Percentiles rank a stretch among this genome's conserved stretches.
These are phyloP conservation scores for Rhinopomastus cyanomelas DNA, from an alignment of 2,113 vertebrate genomes.

Conservation along the genomic window DNA sequence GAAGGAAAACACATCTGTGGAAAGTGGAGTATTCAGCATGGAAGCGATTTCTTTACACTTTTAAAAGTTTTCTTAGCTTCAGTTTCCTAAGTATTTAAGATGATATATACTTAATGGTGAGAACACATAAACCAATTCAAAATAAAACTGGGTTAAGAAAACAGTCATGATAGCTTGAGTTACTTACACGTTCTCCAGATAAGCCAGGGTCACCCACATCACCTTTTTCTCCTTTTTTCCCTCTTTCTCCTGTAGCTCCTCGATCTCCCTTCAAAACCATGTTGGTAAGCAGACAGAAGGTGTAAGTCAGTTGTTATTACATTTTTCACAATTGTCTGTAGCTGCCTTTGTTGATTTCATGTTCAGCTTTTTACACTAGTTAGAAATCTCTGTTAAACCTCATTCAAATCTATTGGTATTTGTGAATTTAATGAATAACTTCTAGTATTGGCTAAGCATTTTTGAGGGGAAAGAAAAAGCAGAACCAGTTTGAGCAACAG, in stretches of 20 bases:
- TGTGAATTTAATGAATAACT: neutral
- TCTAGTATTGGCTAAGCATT: neutral
- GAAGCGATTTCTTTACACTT: neutral
- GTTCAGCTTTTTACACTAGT: neutral
- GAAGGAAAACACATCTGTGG: neutral
- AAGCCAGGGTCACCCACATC: constrained; percentile 82
- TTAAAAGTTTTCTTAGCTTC: neutral
- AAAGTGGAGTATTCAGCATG: neutral
- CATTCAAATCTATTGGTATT: neutral
- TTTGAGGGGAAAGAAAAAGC: neutral
- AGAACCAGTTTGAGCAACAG: neutral
- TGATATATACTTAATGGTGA: neutral
- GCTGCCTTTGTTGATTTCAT: neutral
- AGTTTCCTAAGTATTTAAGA: neutral
- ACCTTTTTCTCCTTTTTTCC: constrained; percentile 84
- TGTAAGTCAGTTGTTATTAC: neutral
- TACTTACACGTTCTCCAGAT: constrained; percentile 80
- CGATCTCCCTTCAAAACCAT: constrained; percentile 79
- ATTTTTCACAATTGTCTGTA: neutral
- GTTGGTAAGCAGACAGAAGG: neutral
- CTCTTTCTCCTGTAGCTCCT: constrained; percentile 83
- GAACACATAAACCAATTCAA: neutral
- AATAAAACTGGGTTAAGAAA: neutral
- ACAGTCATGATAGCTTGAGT: neutral
- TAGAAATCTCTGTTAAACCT: neutral